Evolutionary conservation across 1,140 invertebrate genomes (phyloP).

Genomic region (Stratiolaelaps scimitus): DNA sequence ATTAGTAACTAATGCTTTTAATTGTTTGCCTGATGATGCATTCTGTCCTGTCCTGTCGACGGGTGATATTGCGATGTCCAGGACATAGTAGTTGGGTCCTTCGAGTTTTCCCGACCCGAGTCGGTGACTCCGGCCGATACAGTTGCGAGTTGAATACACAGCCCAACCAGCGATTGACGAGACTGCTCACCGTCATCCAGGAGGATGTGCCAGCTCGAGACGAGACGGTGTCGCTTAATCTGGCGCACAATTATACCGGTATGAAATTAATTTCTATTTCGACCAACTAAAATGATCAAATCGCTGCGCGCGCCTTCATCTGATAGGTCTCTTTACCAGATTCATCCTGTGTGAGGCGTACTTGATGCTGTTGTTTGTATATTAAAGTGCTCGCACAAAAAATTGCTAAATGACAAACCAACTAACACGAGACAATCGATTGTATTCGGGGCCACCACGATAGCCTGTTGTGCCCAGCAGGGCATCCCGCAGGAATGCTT

Average conservation of each 20-base stretch:
- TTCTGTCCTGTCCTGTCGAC: not conserved
- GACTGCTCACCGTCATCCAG: conserved; percentile 54
- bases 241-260: conserved; percentile 11
- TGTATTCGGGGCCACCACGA: no score
- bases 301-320: conserved; percentile 30
- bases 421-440: no score
- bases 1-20: not conserved
- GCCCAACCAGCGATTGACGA: conserved; percentile 58
- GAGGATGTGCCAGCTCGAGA: conserved; percentile 29
- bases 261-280: not conserved
- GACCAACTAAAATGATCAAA: not conserved
- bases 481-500: conserved; percentile 23
- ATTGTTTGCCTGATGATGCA: not conserved
- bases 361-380: no score
- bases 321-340: conserved; percentile 30
- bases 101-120: conserved; percentile 54
- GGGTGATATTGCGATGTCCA: conserved; percentile 37
- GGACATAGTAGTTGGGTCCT: conserved; percentile 69
- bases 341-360: no score
- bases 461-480: conserved; percentile 23
- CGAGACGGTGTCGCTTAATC: conserved; percentile 32
- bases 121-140: conserved; percentile 59
- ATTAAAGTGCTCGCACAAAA: no score
- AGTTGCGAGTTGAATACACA: conserved; percentile 68
- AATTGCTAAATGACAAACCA: no score